Evolutionary conservation across 2,888 invertebrate species (phyloP), one percentile per base, ranked within the genome.

Genomic region (Drosophila anomalata): DNA sequence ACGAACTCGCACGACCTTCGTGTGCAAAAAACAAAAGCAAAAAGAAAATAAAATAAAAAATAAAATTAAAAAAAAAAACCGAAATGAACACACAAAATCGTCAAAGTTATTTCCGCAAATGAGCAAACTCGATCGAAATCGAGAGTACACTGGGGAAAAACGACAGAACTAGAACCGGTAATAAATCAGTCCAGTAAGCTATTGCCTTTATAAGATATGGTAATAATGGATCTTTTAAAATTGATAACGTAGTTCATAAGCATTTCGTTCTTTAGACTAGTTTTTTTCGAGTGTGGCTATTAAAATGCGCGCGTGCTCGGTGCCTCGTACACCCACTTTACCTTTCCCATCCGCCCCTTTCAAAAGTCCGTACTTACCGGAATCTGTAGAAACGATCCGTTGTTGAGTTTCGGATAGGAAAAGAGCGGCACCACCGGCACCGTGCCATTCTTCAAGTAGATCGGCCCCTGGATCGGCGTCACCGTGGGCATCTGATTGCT

Each of bases 401-500:
- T 97, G 92, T 96, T 96, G 87, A 96, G 93, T 79, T 96, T 95
- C 52, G 96, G 95, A 92, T 97, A 97, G 55, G 97, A 96, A 80
- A 96, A 97, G 47, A 97, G 93, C 22, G 97, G 97, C 73, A 97
- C 96, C 6, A 97, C 97, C 50, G 97, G 97, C 54, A 97, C 96
- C 47, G 95, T 94, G 66, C 96, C 96, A 91, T 97, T 97, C 92
- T 96, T 95, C 78, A 97, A 92, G 88, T 94, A 95, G 90, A 97
- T 97, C n/a, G 97, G 97, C 36, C 97, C 97, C 91, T 96, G 96
- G 66, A 97, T 95, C 26, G 97, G 97, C 22, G 97, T 96, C 54
- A 96, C 96, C 14, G 95, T 94, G 72, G 94, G 94, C 88, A 92
- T 91, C 56, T 62, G 78, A 33, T 65, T 71, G 39, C 58, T 67